These are phyloP conservation scores for Proterorhinus semilunaris DNA, from an alignment of 2,113 vertebrate genomes.

Conservation along the genomic window DNA sequence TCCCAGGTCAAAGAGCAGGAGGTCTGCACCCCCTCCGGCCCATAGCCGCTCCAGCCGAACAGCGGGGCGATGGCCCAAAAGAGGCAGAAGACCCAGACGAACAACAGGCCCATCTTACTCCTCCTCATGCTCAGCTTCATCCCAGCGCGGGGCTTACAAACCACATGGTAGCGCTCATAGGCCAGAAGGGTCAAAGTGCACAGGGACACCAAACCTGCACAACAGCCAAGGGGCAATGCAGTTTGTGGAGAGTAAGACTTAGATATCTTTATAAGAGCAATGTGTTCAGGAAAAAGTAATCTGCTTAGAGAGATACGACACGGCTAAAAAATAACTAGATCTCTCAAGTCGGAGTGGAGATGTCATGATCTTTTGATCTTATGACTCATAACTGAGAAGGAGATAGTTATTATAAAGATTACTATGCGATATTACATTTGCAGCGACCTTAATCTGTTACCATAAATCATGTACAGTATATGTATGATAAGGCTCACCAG, in stretches of 20 bases:
- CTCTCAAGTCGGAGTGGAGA: neutral
- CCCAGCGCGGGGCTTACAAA: constrained; percentile 62
- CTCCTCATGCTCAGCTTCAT: constrained; percentile 61
- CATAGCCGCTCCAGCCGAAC: constrained; percentile 74
- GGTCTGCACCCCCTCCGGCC: constrained; percentile 66
- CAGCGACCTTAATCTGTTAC: neutral
- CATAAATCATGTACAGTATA: neutral
- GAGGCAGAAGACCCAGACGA: constrained; percentile 72
- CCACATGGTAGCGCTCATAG: constrained; percentile 69
- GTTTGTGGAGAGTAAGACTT: neutral
- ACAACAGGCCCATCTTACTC: constrained; percentile 55
- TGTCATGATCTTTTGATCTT: neutral
- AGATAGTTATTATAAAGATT: neutral
- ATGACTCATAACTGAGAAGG: neutral
- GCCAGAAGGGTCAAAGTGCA: constrained; percentile 70
- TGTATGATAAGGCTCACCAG: neutral
- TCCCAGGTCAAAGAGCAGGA: constrained; percentile 72
- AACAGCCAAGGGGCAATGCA: neutral
- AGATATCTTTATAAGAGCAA: neutral
- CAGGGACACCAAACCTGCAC: constrained; percentile 70
- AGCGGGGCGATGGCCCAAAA: constrained; percentile 62
- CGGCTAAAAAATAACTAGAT: neutral
- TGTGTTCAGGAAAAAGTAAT: constrained; percentile 2
- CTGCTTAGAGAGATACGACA: neutral
- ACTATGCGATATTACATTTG: neutral